Percentiles rank a stretch among this genome's conserved stretches.
phyloP scores from a whole-genome alignment of 53 echinoderm and acorn worm species.

The Paelopatides confundens region DNA sequence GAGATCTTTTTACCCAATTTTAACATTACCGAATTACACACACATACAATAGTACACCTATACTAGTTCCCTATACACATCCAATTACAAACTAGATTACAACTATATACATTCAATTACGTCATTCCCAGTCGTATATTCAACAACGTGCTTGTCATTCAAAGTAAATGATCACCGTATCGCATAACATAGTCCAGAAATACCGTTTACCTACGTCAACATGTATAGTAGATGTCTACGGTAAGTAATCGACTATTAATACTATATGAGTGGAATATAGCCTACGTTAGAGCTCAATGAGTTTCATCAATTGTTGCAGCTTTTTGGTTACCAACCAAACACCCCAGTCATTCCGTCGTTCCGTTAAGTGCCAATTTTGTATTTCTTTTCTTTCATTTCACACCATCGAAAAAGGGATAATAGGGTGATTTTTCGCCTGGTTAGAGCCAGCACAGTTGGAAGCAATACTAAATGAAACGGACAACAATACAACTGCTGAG shows the following conservation, averaged over 20 bases:
- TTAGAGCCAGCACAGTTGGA: conserved; percentile 1
- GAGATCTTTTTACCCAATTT: too few species aligned
- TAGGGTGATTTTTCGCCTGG: conserved; percentile 1
- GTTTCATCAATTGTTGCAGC: too few species aligned
- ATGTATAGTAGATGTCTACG: background rate
- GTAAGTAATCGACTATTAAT: too few species aligned
- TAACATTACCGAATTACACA: too few species aligned
- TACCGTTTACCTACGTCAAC: background rate
- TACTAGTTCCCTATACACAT: too few species aligned
- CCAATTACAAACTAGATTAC: too few species aligned
- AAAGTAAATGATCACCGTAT: background rate
- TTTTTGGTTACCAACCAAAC: background rate
- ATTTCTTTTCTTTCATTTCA: background rate
- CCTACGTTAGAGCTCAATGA: too few species aligned
- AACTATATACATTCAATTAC: too few species aligned
- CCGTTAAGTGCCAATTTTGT: conserved; percentile 1
- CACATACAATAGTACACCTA: too few species aligned
- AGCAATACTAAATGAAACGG: background rate
- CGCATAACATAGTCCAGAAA: background rate
- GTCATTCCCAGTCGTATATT: too few species aligned
- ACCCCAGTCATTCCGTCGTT: background rate
- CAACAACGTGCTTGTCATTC: background rate
- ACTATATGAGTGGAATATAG: too few species aligned
- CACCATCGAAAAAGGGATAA: conserved; percentile 9
- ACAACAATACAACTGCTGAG: conserved; percentile 25